Evolutionary conservation across 2,113 vertebrate species (phyloP).

Genomic region (Maccullochella peelii): DNA sequence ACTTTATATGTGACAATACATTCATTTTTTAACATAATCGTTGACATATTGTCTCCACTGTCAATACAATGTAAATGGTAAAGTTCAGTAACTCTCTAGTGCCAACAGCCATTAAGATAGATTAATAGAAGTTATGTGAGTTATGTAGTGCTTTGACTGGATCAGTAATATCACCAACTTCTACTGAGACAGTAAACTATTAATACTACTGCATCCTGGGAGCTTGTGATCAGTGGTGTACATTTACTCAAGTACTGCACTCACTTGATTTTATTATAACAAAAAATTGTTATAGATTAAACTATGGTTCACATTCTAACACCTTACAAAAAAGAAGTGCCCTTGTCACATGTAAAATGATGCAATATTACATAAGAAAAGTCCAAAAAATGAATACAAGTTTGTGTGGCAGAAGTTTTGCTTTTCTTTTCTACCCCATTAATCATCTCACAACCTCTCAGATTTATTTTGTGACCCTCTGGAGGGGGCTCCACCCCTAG

Average conservation of each 20-base stretch:
- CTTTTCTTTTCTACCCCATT: not conserved
- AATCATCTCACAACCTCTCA: not conserved
- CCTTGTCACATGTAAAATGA: not conserved
- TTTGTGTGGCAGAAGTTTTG: not conserved
- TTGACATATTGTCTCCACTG: not conserved
- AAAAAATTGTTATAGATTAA: not conserved
- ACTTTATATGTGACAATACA: not conserved
- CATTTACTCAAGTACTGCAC: not conserved
- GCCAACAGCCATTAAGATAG: not conserved
- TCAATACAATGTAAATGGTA: not conserved
- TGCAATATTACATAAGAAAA: not conserved
- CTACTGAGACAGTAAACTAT: not conserved
- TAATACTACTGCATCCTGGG: not conserved
- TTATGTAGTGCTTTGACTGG: not conserved
- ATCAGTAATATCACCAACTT: not conserved
- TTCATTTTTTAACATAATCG: not conserved
- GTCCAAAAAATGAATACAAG: not conserved
- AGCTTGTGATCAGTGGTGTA: not conserved
- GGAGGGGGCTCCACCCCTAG: no score
- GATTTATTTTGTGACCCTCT: not conserved
- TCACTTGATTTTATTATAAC: not conserved
- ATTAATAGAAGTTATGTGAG: not conserved
- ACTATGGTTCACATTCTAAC: not conserved
- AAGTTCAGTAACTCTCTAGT: not conserved
- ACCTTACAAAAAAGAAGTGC: not conserved